phyloP scores from a whole-genome alignment of 2,113 vertebrate genomes.

The Dicaeum eximium region DNA sequence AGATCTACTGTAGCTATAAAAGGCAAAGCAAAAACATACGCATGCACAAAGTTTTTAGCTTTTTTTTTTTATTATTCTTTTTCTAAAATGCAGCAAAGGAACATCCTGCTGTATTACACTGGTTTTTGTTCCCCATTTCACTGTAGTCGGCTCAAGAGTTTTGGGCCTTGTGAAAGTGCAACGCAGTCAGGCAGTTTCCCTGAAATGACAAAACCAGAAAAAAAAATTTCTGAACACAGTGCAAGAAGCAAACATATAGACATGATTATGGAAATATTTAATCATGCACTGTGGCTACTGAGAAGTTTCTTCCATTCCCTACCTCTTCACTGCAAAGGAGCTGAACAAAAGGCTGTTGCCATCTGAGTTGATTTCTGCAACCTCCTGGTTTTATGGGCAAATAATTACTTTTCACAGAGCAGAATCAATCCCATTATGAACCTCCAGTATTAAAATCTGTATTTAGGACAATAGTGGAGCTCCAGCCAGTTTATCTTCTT shows the following conservation, averaged over 20 bases:
- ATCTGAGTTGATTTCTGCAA: constrained; percentile 19
- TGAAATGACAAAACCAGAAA: constrained; percentile 16
- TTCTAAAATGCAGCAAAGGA: background rate
- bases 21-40: background rate
- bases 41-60: background rate
- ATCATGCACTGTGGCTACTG: constrained; percentile 12
- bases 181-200: background rate
- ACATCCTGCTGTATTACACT: background rate
- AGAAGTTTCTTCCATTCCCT: constrained; percentile 60
- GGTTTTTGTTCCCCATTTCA: background rate
- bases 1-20: background rate
- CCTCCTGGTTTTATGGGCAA: constrained; percentile 53
- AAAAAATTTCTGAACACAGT: background rate
- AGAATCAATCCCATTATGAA: constrained; percentile 52
- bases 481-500: background rate
- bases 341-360: constrained; percentile 64
- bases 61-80: background rate
- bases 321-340: background rate
- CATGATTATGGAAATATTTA: constrained; percentile 9
- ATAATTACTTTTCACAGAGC: constrained; percentile 62
- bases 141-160: background rate
- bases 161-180: background rate
- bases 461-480: constrained; percentile 49
- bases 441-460: constrained; percentile 44
- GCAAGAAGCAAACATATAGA: background rate